Evolutionary conservation across 2,888 invertebrate species (phyloP), one percentile per base, ranked within the genome.

Genomic region (Drosophila anceps): DNA sequence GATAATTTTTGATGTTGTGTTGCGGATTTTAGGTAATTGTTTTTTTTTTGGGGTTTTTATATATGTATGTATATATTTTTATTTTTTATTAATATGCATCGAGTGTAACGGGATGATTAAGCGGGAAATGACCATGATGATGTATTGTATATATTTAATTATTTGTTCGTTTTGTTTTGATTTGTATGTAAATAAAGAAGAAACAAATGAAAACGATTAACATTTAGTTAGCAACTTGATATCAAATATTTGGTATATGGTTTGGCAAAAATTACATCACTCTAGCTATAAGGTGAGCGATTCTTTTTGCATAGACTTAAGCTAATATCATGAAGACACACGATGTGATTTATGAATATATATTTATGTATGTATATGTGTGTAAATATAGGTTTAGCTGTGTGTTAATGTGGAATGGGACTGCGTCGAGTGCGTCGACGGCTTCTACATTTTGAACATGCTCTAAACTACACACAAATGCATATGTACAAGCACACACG

Each of bases 61-160:
- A n/a, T n/a, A n/a, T n/a, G n/a, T n/a, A n/a, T n/a, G n/a, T n/a
- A n/a, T n/a, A n/a, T n/a, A n/a, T n/a, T n/a, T n/a, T 18, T 31
- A 33, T 50, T 37, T 35, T 61, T 67, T 48, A 72, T 74, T 78
- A 73, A 74, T 72, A 72, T 76, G 72, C 69, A 73, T 70, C 65
- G 61, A 60, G 72, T 88, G 81, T 88, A 35, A 82, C 69, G 84
- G 85, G 82, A 89, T 90, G 90, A 90, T 88, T 89, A 92, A 92
- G 92, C 92, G 77, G 92, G 92, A 89, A 91, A 92, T 92, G 92
- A 91, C 92, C 93, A 92, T 92, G 91, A 92, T 91, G 91, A 91
- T 89, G 83, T 87, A 55, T 84, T 78, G 73, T 37, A 18, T 79
- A 62, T 79, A 75, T 84, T 67, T 66, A 81, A 63, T 73, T 31